Evolutionary conservation across 2,797 vertebrate genomes (phyloP).

Genomic region (Rousettus madagascariensis): DNA sequence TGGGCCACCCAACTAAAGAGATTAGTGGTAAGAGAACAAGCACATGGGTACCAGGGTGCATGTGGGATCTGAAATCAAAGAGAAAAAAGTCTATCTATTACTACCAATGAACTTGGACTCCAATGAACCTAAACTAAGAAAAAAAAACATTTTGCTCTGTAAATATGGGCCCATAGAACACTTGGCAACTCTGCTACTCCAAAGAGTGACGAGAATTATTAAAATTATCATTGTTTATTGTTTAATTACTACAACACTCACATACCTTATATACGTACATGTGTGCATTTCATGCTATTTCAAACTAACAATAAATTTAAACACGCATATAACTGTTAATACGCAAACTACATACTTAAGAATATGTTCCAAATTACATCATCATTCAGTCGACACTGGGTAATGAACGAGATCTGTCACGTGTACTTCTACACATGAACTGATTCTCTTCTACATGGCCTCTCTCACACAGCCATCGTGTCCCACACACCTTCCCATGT

Average conservation of each 20-base stretch:
- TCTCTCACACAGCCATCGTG: neutral
- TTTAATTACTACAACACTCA: neutral
- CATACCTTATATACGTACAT: neutral
- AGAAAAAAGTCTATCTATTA: neutral
- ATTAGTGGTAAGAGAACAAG: neutral
- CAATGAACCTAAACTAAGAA: neutral
- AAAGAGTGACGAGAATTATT: neutral
- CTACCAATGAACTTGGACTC: neutral
- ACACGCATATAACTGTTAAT: neutral
- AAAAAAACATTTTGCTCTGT: neutral
- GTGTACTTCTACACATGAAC: neutral
- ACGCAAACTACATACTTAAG: neutral
- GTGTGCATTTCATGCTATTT: neutral
- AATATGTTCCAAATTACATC: neutral
- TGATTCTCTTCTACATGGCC: neutral
- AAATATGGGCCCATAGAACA: neutral
- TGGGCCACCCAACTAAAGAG: neutral
- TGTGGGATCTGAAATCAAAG: neutral
- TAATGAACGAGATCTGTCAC: neutral
- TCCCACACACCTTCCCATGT: neutral
- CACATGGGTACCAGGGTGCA: neutral
- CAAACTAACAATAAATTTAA: slow-evolving; percentile 8
- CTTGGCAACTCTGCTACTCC: neutral
- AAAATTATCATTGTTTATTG: neutral
- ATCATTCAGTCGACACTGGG: neutral